Conservation (phyloP, 2,888 invertebrate species). For the Cryptosula pallasiana region DNA sequence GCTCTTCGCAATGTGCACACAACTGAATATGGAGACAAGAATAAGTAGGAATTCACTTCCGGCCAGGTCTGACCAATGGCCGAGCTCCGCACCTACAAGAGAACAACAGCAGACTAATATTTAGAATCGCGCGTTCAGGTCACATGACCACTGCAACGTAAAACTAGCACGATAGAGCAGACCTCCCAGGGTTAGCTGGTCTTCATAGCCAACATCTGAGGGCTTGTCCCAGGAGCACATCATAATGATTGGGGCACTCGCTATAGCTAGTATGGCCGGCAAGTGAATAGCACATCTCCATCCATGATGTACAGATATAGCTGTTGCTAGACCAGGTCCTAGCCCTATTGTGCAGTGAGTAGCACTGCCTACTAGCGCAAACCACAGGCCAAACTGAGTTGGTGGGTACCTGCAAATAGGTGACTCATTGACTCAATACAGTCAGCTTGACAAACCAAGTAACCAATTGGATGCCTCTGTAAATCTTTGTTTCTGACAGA, state of each 20-base stretch:
- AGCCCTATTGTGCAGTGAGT: neutral
- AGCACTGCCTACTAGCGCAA: neutral
- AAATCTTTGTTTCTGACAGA: no score
- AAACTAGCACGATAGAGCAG: no score
- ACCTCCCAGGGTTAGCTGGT: constrained; percentile 13
- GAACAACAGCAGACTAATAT: neutral
- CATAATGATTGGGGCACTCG: neutral
- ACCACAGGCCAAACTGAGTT: constrained; percentile 24
- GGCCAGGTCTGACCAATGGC: constrained; percentile 39
- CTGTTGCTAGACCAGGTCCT: constrained; percentile 10
- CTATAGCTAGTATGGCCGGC: neutral
- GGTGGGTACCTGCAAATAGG: constrained; percentile 19
- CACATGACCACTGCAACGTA: no score
- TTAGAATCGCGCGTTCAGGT: no score
- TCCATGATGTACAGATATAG: neutral
- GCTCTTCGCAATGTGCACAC: constrained; percentile 51
- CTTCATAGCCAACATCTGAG: constrained; percentile 18
- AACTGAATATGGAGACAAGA: constrained; percentile 44
- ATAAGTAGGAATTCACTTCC: constrained; percentile 46
- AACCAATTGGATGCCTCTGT: no score
- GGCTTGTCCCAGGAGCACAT: constrained; percentile 2
- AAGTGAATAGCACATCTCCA: neutral
- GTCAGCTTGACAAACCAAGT: no score
- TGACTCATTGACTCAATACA: no score
- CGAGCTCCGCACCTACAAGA: constrained; percentile 16